These are phyloP conservation scores for Battus philenor DNA, from an alignment of 1,140 invertebrate genomes.

Conservation along the genomic window DNA sequence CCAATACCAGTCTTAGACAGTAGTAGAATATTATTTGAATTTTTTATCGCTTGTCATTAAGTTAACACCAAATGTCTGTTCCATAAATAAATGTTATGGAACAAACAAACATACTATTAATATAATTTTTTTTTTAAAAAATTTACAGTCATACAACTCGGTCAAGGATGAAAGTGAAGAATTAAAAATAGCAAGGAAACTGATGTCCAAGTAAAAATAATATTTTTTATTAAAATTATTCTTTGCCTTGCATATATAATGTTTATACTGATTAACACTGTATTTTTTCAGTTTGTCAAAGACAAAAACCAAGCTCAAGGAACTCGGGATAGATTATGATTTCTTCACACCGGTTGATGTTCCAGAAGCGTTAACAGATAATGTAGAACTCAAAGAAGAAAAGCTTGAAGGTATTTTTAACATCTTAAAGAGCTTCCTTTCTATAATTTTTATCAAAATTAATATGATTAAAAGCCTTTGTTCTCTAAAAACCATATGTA, in stretches of 20 bases:
- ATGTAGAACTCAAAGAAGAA: conserved; percentile 20
- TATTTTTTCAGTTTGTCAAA: conserved; percentile 40
- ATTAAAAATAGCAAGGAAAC: conserved; percentile 44
- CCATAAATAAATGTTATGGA: too few species aligned
- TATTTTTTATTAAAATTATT: conserved; percentile 1
- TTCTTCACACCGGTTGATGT: conserved; percentile 69
- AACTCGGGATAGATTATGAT: conserved; percentile 63
- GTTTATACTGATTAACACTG: background rate
- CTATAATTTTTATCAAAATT: too few species aligned
- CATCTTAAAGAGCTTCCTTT: background rate
- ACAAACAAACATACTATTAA: too few species aligned
- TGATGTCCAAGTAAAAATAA: conserved; percentile 47
- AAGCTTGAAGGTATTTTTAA: conserved; percentile 9
- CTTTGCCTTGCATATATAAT: background rate
- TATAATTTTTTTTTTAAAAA: conserved; percentile 1
- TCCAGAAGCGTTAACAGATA: conserved; percentile 39
- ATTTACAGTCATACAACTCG: conserved; percentile 44
- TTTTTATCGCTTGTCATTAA: too few species aligned
- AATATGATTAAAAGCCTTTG: too few species aligned
- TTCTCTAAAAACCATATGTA: too few species aligned
- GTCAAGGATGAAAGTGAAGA: conserved; percentile 45
- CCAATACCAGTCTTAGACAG: too few species aligned
- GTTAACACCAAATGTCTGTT: too few species aligned
- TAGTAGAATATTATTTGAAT: too few species aligned
- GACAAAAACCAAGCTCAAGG: conserved; percentile 53